Evolutionary conservation across 2,113 vertebrate genomes (phyloP).

Genomic region (Xerus inauris): DNA sequence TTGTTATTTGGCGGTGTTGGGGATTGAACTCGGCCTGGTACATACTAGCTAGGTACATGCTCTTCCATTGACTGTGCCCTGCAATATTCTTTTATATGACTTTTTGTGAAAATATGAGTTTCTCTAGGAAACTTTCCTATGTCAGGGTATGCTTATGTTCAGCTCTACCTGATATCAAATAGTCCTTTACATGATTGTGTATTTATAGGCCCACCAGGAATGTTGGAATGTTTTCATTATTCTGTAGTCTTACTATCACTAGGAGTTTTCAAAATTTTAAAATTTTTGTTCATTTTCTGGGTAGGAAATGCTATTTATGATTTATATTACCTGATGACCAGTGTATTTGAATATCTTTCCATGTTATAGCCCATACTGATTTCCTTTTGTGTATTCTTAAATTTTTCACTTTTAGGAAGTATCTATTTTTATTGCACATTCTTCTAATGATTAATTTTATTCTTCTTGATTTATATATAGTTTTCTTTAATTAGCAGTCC

Average conservation of each 20-base stretch:
- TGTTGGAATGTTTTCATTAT: not conserved
- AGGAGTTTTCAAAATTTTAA: not conserved
- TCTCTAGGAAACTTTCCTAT: not conserved
- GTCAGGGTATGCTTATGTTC: not conserved
- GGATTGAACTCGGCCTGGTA: not conserved
- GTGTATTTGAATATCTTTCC: not conserved
- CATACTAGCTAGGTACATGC: not conserved
- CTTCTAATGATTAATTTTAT: conserved; percentile 22
- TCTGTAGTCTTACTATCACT: not conserved
- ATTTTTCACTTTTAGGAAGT: conserved; percentile 45
- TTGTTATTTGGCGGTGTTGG: not conserved
- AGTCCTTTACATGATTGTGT: not conserved
- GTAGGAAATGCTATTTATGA: not conserved
- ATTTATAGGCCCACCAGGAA: not conserved
- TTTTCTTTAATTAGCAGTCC: conserved; percentile 45
- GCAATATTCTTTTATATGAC: not conserved
- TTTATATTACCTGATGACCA: not conserved
- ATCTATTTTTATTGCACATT: conserved; percentile 3
- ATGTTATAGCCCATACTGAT: not conserved
- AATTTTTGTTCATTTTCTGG: not conserved
- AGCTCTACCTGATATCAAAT: not conserved
- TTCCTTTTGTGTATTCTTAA: not conserved
- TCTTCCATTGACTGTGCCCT: not conserved
- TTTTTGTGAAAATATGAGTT: not conserved
- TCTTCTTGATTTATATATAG: not conserved